Base-by-base conservation (phyloP, 2,888 invertebrate species). In the Trichopria drosophilae region DNA sequence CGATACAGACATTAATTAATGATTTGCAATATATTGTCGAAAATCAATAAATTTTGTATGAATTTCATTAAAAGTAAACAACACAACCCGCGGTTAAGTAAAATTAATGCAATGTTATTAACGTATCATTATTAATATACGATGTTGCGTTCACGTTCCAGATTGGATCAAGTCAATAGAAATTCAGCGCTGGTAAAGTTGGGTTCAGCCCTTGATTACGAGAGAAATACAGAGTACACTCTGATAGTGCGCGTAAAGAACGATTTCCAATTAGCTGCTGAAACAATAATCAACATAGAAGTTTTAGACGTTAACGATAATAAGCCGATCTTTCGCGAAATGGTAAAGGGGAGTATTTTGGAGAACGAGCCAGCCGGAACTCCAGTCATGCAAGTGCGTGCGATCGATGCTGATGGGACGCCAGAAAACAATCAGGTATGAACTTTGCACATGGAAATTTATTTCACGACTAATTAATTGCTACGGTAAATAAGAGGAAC, bases 251-350 rank as follows among this genome's bases (percentile, higher is more conserved):
- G 89, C 61, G 90, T 88, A 61, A 81, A 88, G 78, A 93, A 92
- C 73, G 88, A 87, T 63, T 86, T 86, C 68, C 84, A 85, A 65
- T 76, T 93, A 70, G 88, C 87, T 3, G 86, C 89, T 2, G 90
- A 90, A 76, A 87, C 87, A 10, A 84, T 85, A 45, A 82, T 93
- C 41, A 84, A 84, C 64, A 86, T 95, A 23, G 83, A 85, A 73
- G 83, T 95, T 1, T 81, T 84, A 67, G 94, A 95, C 71, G 92
- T 92, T 0, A 95, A 95, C 68, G 95, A 95, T 71, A 93, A 93
- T 67, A 88, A 90, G 60, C 95, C 88, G 1, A 84, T 85, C 61
- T 93, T 95, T 67, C 87, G 88, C 35, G 90, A 91, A 73, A 83
- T 88, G 10, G 82, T 86, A 64, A 84, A 85, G 12, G 93, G 92